phyloP scores from a whole-genome alignment of 2,888 invertebrate species.

The Heteromyza rotundicornis region DNA sequence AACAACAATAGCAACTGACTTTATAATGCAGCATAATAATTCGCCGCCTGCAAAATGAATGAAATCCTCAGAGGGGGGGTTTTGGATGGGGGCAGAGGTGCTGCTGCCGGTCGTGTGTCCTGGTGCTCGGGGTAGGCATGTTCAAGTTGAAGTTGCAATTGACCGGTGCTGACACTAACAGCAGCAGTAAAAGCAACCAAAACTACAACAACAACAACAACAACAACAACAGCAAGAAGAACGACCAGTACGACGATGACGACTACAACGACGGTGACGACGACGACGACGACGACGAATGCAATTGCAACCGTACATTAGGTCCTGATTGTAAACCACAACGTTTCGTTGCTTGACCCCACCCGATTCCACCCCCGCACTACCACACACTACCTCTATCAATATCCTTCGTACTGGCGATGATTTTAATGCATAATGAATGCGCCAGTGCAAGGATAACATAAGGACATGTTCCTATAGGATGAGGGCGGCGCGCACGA shows the following conservation, averaged over 20 bases:
- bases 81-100: neutral
- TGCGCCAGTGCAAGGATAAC: slow-evolving; percentile 23
- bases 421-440: slow-evolving; percentile 59
- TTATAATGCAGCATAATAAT: slow-evolving; percentile 21
- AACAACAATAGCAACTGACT: slow-evolving; percentile 19
- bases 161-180: slow-evolving; percentile 15
- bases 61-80: too few species aligned
- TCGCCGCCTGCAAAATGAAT: neutral
- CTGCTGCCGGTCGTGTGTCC: neutral
- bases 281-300: neutral
- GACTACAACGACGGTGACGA: too few species aligned
- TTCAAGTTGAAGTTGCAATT: slow-evolving; percentile 5
- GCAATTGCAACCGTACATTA: slow-evolving; percentile 12
- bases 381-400: neutral
- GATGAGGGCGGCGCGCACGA: neutral
- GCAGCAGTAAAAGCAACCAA: neutral
- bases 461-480: neutral
- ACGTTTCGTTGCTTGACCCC: neutral
- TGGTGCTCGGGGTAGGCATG: neutral
- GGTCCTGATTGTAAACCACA: slow-evolving; percentile 4
- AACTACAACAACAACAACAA: slow-evolving; percentile 8
- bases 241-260: neutral
- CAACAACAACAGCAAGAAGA: slow-evolving; percentile 1
- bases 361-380: neutral
- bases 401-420: slow-evolving; percentile 37